Evolutionary conservation across 1,140 invertebrate genomes (phyloP), one percentile per base, ranked within the genome.

Genomic region (Trichogramma pretiosum): DNA sequence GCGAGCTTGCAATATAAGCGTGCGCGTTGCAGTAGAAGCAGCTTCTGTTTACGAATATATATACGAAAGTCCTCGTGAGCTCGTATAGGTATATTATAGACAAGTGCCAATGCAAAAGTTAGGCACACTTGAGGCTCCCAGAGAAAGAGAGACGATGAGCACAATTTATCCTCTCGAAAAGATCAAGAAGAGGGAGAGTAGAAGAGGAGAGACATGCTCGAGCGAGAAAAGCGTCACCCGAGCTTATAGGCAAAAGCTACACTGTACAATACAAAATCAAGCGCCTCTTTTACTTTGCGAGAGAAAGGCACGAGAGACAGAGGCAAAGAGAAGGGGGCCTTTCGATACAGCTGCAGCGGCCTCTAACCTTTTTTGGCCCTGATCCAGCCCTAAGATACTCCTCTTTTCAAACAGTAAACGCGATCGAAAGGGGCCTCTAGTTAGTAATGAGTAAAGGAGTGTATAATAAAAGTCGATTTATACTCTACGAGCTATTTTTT

Each of bases 321-420:
- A 33, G 19, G 13, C 23, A 36, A 41, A 8, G 17, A 17, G 18
- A 22, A 22, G 23, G 37, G 22, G 21, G 24, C 45, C 40, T 17
- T 32, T 44, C n/a, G 54, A 37, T 48, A 45, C 46, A 45, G 56
- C 52, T 47, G 57, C 59, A 60, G 56, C 60, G 57, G 60, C 51
- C 56, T 59, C 59, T 61, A 61, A 61, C 57, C n/a, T n/a, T 63
- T 71, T 66, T 68, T 70, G 68, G 66, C 68, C 60, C 54, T 61
- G 61, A 58, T 69, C 67, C 67, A 68, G 56, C 46, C 55, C 56
- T n/a, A n/a, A n/a, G n/a, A n/a, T n/a, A n/a, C n/a, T n/a, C n/a
- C n/a, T n/a, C n/a, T n/a, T n/a, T n/a, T n/a, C n/a, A n/a, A n/a
- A n/a, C n/a, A n/a, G n/a, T n/a, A n/a, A n/a, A n/a, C n/a, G n/a